Evolutionary conservation across 2,113 vertebrate genomes (phyloP).

Genomic region (Calonectris borealis): DNA sequence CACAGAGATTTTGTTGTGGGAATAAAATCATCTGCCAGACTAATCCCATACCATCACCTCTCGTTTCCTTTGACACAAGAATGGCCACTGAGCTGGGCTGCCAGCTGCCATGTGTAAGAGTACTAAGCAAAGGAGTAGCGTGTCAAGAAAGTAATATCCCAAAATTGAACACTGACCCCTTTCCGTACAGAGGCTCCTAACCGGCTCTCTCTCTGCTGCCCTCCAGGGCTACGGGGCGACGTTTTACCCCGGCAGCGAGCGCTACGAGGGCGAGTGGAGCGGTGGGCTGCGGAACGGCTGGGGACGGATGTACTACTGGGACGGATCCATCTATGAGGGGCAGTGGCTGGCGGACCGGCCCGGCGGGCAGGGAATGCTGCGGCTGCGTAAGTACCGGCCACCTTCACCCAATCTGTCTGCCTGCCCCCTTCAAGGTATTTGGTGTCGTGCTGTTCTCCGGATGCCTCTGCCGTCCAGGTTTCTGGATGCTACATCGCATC

Average conservation of each 20-base stretch:
- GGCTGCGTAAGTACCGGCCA: slow-evolving; percentile 69
- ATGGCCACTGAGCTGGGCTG: not conserved
- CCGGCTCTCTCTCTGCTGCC: not conserved
- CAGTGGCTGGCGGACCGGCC: slow-evolving; percentile 81
- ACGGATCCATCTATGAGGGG: slow-evolving; percentile 86
- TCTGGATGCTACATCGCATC: not conserved
- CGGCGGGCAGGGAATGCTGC: slow-evolving; percentile 79
- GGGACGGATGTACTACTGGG: slow-evolving; percentile 83
- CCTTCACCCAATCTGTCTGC: fast-evolving
- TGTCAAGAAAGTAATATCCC: not conserved
- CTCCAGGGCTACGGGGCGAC: slow-evolving; percentile 81
- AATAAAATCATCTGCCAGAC: not conserved
- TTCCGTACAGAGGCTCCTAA: not conserved
- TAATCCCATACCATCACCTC: not conserved
- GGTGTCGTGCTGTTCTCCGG: not conserved
- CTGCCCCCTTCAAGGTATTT: fast-evolving
- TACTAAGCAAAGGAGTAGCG: not conserved
- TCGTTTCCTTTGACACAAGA: not conserved
- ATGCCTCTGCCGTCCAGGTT: not conserved
- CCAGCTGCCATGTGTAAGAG: not conserved
- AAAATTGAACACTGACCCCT: not conserved
- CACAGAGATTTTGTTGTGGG: not conserved
- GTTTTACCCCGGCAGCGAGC: slow-evolving; percentile 71
- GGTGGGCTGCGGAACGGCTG: slow-evolving; percentile 78
- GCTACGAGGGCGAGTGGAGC: slow-evolving; percentile 89